Evolutionary conservation across 2,888 invertebrate genomes (phyloP).

Genomic region (Drosophila hawaiiensis): DNA sequence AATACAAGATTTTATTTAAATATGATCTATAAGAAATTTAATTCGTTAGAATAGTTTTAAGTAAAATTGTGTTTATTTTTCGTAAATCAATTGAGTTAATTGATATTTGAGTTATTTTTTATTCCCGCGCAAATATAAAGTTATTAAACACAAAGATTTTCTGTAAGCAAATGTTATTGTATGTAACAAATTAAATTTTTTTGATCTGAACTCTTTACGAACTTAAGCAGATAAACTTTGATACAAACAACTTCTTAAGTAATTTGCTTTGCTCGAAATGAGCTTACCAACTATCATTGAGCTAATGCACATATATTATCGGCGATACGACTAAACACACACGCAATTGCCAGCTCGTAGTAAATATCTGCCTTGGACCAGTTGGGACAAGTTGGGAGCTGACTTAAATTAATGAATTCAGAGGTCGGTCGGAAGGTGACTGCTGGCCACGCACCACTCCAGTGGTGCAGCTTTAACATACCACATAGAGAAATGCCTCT

Average conservation of each 20-base stretch:
- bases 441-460: slow-evolving; percentile 22
- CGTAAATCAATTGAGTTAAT: neutral
- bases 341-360: slow-evolving; percentile 67
- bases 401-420: slow-evolving; percentile 70
- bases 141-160: neutral
- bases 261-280: slow-evolving; percentile 31
- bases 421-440: slow-evolving; percentile 26
- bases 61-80: neutral
- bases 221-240: neutral
- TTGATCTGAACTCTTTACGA: neutral
- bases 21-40: neutral
- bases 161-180: neutral
- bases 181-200: neutral
- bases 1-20: neutral
- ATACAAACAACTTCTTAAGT: neutral
- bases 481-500: slow-evolving; percentile 48
- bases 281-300: slow-evolving; percentile 39
- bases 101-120: neutral
- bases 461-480: slow-evolving; percentile 6
- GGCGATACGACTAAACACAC: slow-evolving; percentile 27
- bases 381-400: slow-evolving; percentile 21
- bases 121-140: neutral
- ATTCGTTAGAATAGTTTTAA: neutral
- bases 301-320: slow-evolving; percentile 54
- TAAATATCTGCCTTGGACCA: slow-evolving; percentile 26